These are phyloP conservation scores for Myioborus melanocephalus DNA, from an alignment of 2,797 vertebrate species.

Conservation along the genomic window DNA sequence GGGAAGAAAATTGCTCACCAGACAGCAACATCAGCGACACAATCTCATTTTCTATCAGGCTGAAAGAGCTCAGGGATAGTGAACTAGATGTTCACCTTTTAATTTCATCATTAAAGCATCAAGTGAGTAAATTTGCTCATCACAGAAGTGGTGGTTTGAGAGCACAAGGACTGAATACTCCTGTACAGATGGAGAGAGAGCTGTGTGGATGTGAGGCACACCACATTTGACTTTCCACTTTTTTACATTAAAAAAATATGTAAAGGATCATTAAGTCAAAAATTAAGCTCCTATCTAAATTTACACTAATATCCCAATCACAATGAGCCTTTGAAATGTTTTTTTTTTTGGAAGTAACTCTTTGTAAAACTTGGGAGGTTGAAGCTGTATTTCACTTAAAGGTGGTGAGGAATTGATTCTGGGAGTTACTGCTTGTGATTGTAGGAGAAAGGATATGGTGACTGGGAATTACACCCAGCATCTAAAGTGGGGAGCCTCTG, in stretches of 20 bases:
- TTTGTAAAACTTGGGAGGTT: not conserved
- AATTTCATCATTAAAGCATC: not conserved
- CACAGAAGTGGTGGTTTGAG: not conserved
- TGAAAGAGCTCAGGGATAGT: not conserved
- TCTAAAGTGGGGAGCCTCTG: not conserved
- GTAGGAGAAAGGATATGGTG: not conserved
- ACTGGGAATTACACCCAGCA: not conserved
- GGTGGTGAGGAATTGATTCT: not conserved
- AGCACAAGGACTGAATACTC: not conserved
- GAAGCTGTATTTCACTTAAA: not conserved
- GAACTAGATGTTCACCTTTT: not conserved
- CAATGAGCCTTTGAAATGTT: not conserved
- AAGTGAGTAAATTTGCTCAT: not conserved
- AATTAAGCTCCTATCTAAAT: not conserved
- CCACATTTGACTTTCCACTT: not conserved
- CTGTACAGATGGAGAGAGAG: not conserved
- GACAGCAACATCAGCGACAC: not conserved
- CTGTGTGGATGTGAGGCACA: not conserved
- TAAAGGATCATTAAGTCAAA: not conserved
- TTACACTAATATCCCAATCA: not conserved
- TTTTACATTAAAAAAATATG: not conserved
- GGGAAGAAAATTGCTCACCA: not conserved
- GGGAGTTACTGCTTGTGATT: not conserved
- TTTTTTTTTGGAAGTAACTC: not conserved
- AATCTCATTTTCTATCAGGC: not conserved